A percentile compares a stretch with the other conserved stretches of the same genome.
Evolutionary conservation across 2,888 invertebrate genomes (phyloP).

Genomic region (Lydus trimaculatus): DNA sequence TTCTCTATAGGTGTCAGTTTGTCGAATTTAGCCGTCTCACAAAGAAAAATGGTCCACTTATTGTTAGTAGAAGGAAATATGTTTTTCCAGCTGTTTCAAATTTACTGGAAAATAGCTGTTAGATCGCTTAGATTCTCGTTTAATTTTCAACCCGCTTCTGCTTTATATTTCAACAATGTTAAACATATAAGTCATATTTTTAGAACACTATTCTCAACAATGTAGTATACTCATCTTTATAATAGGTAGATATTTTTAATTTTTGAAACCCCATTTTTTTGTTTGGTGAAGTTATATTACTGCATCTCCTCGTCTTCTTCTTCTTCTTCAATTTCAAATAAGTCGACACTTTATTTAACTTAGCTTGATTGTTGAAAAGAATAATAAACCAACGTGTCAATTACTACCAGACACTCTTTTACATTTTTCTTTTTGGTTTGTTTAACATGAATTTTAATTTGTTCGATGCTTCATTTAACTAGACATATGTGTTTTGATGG

Average conservation of each 20-base stretch:
- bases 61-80: no score
- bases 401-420: neutral
- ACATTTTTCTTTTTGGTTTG: neutral
- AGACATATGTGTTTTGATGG: neutral
- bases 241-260: neutral
- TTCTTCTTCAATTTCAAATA: no score
- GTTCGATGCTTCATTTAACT: neutral
- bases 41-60: no score
- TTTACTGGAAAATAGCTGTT: neutral
- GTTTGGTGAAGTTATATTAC: no score
- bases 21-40: no score
- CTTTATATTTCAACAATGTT: neutral
- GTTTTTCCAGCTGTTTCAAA: no score
- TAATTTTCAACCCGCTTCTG: neutral
- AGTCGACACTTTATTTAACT: neutral
- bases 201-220: neutral
- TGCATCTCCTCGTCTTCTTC: no score
- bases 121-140: no score
- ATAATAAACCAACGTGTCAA: neutral
- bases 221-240: no score
- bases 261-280: neutral
- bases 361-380: slow-evolving; percentile 1
- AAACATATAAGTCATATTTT: neutral
- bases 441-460: neutral
- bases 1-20: no score